Evolutionary conservation across 2,888 invertebrate genomes (phyloP), one percentile per base, ranked within the genome.

Genomic region (Cephus sareptanus): DNA sequence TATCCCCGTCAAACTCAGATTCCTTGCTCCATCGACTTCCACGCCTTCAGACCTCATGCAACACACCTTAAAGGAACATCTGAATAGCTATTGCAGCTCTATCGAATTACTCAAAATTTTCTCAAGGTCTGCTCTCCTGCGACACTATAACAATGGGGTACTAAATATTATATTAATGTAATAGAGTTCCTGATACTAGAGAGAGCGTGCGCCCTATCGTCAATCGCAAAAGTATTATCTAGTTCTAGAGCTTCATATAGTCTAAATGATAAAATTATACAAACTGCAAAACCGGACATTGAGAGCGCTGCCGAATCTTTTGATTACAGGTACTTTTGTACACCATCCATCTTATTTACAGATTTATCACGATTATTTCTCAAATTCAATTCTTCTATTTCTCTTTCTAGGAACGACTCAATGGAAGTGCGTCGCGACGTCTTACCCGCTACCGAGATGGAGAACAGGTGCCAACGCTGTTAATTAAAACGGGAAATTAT

Each of bases 401-500:
- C 56, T 23, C 9, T 56, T 56, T 56, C 56, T 56, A 15, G 56
- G 9, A 56, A 9, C 9, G 9, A 56, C 6, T 23, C 23, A 56
- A 56, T 23, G 56, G 9, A 56, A 56, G 56, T 56, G 56, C 56
- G 56, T 23, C 2, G 56, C 9, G 56, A 23, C 56, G 9, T 23
- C 56, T 56, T 56, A 23, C 23, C 56, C 56, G 56, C 23, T 23
- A 9, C 56, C 30, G 12, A 15, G n/a, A 71, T 34, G 31, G 71
- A 56, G 73, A 74, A 23, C 71, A 75, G 75, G 75, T 75, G 77
- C 77, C 35, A 70, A 68, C 34, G 70, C 69, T 69, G 77, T 77
- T 77, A 77, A 77, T 77, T 77, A 77, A 77, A 77, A 75, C 70
- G 34, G 40, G 70, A 34, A 77, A 71, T 77, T 77, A 77, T 77